phyloP scores from a whole-genome alignment of 2,888 invertebrate species.

The Epiblema foenella region DNA sequence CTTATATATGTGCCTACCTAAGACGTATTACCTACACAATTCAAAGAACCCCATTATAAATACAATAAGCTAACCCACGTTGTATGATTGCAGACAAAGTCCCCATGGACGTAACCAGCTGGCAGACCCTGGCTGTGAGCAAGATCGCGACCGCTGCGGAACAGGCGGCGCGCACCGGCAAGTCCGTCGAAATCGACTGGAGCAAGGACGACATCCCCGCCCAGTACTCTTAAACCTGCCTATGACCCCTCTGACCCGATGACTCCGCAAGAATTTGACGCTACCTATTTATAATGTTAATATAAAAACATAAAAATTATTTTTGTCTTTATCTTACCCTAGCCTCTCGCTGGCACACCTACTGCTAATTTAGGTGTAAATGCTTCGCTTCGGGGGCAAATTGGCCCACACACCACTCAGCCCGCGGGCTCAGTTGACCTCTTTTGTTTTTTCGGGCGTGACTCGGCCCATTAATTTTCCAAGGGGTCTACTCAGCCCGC shows the following conservation, averaged over 20 bases:
- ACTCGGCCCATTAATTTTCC: no score
- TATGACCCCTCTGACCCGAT: neutral
- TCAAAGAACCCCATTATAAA: no score
- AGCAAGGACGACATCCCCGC: slow-evolving; percentile 70
- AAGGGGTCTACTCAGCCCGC: no score
- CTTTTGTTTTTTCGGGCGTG: no score
- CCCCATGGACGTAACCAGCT: slow-evolving; percentile 69
- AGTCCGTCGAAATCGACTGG: slow-evolving; percentile 82
- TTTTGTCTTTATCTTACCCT: neutral
- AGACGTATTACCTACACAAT: no score
- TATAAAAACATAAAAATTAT: neutral
- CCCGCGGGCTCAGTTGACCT: no score
- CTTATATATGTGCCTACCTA: no score
- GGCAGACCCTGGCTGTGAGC: slow-evolving; percentile 83
- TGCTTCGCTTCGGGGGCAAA: no score
- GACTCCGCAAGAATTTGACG: neutral
- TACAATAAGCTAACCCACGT: neutral
- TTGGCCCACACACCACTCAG: no score
- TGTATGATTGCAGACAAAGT: slow-evolving; percentile 57
- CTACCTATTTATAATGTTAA: neutral
- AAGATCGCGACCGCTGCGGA: slow-evolving; percentile 86
- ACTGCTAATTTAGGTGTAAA: no score
- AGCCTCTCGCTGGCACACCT: no score
- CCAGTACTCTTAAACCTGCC: slow-evolving; percentile 58
- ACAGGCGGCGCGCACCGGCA: slow-evolving; percentile 81